Percentiles rank a stretch among this genome's conserved stretches.
These are phyloP conservation scores for Amphiduros pacificus DNA, from an alignment of 2,888 invertebrate species.

Conservation along the genomic window DNA sequence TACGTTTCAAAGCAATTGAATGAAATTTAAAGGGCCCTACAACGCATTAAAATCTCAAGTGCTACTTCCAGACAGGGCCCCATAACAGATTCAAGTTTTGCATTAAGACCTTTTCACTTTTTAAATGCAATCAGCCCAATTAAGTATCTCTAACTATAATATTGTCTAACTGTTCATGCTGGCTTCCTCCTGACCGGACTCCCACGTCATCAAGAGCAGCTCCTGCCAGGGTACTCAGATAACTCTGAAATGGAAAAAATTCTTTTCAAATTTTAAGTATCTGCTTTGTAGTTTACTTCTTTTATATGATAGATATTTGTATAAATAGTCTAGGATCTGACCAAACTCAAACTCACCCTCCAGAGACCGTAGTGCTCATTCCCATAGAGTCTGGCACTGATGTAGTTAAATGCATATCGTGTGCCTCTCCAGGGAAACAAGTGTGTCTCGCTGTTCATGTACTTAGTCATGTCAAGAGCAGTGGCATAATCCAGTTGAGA, in stretches of 20 bases:
- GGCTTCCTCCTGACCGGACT: slow-evolving; percentile 39
- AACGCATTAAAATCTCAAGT: too few relatives aligned
- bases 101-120: too few relatives aligned
- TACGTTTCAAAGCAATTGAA: too few relatives aligned
- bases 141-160: neutral
- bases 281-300: too few relatives aligned
- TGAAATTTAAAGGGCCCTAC: too few relatives aligned
- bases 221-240: neutral
- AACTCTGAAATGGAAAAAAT: slow-evolving; percentile 3
- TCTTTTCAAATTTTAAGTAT: too few relatives aligned
- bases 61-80: too few relatives aligned
- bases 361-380: slow-evolving; percentile 34
- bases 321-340: too few relatives aligned
- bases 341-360: slow-evolving; percentile 39
- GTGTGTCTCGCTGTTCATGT: slow-evolving; percentile 69
- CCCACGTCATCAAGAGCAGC: neutral
- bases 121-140: too few relatives aligned
- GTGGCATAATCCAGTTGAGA: slow-evolving; percentile 69
- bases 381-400: slow-evolving; percentile 38
- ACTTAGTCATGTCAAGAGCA: slow-evolving; percentile 73
- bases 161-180: slow-evolving; percentile 40
- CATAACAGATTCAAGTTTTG: too few relatives aligned
- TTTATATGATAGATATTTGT: too few relatives aligned
- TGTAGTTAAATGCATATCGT: slow-evolving; percentile 32
- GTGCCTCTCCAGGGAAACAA: slow-evolving; percentile 73